Percentiles rank a stretch among this genome's conserved stretches.
These are phyloP conservation scores for Planiliza haematocheilus DNA, from an alignment of 2,113 vertebrate species.

Conservation along the genomic window DNA sequence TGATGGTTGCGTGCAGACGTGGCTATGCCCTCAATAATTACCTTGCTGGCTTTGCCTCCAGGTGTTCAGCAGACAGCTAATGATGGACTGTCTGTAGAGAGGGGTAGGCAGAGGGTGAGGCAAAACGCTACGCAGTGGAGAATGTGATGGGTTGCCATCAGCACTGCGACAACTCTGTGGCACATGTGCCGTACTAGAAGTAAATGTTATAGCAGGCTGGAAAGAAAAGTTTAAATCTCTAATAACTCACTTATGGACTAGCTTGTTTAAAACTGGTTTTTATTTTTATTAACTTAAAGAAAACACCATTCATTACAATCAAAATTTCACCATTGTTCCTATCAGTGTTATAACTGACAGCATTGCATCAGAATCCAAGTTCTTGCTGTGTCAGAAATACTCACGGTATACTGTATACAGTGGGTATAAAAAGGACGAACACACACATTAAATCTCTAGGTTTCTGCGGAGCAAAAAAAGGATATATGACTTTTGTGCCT, in stretches of 20 bases:
- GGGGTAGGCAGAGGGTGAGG: constrained; percentile 38
- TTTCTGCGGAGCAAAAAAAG: too few species aligned
- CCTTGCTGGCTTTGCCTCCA: constrained; percentile 72
- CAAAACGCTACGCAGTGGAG: neutral
- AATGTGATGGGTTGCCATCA: constrained; percentile 24
- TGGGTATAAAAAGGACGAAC: too few species aligned
- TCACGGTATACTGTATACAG: too few species aligned
- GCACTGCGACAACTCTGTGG: constrained; percentile 22
- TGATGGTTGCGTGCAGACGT: constrained; percentile 81
- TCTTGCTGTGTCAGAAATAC: neutral
- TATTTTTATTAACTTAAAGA: neutral
- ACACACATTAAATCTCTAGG: too few species aligned
- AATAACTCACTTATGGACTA: too few species aligned
- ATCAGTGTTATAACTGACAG: neutral
- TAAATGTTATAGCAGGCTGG: neutral
- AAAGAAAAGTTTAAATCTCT: neutral
- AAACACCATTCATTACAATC: neutral
- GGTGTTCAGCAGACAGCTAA: constrained; percentile 82
- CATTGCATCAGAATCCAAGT: neutral
- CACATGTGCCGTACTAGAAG: constrained; percentile 20
- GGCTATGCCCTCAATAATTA: constrained; percentile 76
- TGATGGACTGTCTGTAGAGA: constrained; percentile 72
- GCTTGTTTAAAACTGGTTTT: neutral
- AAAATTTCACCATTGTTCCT: neutral
- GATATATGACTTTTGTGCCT: too few species aligned